These are phyloP conservation scores for Eretmocerus hayati DNA, from an alignment of 2,888 invertebrate species.

Conservation along the genomic window DNA sequence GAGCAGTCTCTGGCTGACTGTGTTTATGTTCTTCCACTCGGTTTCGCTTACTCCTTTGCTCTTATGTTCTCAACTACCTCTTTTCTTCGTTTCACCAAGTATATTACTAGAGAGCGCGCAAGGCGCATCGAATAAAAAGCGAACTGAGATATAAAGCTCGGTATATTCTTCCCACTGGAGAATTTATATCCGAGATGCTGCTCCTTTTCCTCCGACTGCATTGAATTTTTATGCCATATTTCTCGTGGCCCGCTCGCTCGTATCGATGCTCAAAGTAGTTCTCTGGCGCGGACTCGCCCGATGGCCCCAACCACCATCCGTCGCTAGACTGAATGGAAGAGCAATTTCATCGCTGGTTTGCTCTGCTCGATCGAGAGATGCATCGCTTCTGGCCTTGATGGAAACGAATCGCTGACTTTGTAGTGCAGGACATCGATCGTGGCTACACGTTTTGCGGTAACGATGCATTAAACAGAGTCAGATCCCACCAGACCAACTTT, in stretches of 20 bases:
- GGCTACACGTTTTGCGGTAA: too few species aligned
- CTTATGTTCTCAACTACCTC: constrained; percentile 12
- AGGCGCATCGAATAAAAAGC: constrained; percentile 19
- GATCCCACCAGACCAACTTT: too few species aligned
- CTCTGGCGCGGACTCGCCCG: too few species aligned
- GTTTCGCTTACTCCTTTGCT: constrained; percentile 10
- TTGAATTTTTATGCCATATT: constrained; percentile 19
- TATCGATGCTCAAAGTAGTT: constrained; percentile 8
- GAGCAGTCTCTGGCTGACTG: constrained; percentile 1
- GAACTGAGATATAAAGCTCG: constrained; percentile 17
- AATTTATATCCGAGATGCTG: constrained; percentile 18
- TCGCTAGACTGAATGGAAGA: constrained; percentile 8
- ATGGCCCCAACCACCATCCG: constrained; percentile 16
- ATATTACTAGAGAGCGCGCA: constrained; percentile 2
- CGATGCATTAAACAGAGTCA: too few species aligned
- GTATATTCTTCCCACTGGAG: constrained; percentile 11
- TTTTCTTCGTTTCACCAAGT: constrained; percentile 7
- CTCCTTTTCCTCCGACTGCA: constrained; percentile 3
- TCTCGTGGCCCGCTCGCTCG: constrained; percentile 5
- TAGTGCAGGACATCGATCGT: too few species aligned
- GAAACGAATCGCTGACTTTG: too few species aligned
- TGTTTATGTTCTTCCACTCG: constrained; percentile 22
- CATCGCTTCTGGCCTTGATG: constrained; percentile 23
- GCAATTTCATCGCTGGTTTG: constrained; percentile 18
- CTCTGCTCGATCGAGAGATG: constrained; percentile 2